Base-by-base conservation (phyloP, 2,888 invertebrate species). In the Alentia gelatinosa region DNA sequence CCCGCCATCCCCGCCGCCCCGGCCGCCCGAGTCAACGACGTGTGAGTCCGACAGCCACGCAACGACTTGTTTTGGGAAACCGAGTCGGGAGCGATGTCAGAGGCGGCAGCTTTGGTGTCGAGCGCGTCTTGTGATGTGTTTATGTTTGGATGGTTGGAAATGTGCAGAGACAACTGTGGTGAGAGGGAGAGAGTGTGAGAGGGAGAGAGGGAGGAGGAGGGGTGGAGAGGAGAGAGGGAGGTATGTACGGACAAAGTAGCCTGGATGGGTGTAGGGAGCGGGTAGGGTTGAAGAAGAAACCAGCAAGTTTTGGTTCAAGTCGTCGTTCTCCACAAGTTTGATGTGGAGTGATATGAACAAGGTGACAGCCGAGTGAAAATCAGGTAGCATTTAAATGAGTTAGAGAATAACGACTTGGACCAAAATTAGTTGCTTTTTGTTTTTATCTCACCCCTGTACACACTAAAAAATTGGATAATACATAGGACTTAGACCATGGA, bases 81-180 rank as follows among this genome's bases (percentile, higher is more conserved):
- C 42, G 86, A 86, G 42, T 30, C 86, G 42, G 19, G 4, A 86
- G 86, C 33, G 47, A 86, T 86, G 86, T 86, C 86, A 86, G 86
- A 12, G 4, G 15, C 86, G 30, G 86, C 86, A 86, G 86, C 50
- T 86, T 86, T 86, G 86, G 86, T 86, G 86, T 86, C 47, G 86
- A 47, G 3, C 26, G 33, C 9, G 42, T n/a, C 50, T 19, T 86
- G 47, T 86, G 86, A 86, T 86, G 86, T 86, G 86, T 47, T 86
- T 26, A 50, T 86, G 86, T 86, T 86, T 86, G 47, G n/a, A n/a
- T n/a, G 12, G n/a, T 47, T 42, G 30, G 86, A 86, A 86, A 86
- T 86, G 47, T 47, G 33, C 86, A 33, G 86, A 47, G 86, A 47
- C 86, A 86, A 47, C 42, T 42, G 86, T 42, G 86, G 47, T 47